These are phyloP conservation scores for Polypedilum pembai DNA, from an alignment of 1,140 invertebrate species.

Conservation along the genomic window DNA sequence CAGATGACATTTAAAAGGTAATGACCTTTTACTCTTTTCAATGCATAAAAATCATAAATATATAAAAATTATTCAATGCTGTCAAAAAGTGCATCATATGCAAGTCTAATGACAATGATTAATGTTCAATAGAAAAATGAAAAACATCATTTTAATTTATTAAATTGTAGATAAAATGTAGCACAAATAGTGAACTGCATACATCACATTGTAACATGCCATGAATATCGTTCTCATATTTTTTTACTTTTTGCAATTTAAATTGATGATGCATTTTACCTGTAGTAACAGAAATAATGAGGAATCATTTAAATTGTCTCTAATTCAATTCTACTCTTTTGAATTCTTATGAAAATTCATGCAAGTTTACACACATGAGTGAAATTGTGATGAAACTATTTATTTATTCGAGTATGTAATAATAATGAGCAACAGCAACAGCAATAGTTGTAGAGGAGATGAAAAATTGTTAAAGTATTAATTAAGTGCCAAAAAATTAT, in stretches of 20 bases:
- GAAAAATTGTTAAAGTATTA: constrained; percentile 20
- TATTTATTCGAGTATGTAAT: constrained; percentile 1
- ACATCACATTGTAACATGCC: constrained; percentile 6
- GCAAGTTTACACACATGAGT: too few relatives aligned
- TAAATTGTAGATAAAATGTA: constrained; percentile 16
- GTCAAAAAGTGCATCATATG: not conserved
- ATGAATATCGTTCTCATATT: not conserved
- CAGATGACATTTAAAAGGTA: too few relatives aligned
- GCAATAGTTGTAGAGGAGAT: not conserved
- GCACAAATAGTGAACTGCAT: not conserved
- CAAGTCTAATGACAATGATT: not conserved
- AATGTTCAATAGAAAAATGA: constrained; percentile 1
- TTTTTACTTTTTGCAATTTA: not conserved
- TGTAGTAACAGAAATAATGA: not conserved
- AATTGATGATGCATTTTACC: constrained; percentile 18
- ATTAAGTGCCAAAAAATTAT: constrained; percentile 26
- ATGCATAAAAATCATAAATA: too few relatives aligned
- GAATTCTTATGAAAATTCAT: too few relatives aligned
- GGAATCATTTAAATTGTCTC: constrained; percentile 15
- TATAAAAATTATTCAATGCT: too few relatives aligned
- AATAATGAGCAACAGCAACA: not conserved
- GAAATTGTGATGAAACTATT: not conserved
- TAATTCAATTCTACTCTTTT: too few relatives aligned
- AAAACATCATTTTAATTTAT: not conserved
- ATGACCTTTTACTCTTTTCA: too few relatives aligned